phyloP scores from a whole-genome alignment of 2,113 vertebrate genomes.

The Epinephelus cyanopodus region DNA sequence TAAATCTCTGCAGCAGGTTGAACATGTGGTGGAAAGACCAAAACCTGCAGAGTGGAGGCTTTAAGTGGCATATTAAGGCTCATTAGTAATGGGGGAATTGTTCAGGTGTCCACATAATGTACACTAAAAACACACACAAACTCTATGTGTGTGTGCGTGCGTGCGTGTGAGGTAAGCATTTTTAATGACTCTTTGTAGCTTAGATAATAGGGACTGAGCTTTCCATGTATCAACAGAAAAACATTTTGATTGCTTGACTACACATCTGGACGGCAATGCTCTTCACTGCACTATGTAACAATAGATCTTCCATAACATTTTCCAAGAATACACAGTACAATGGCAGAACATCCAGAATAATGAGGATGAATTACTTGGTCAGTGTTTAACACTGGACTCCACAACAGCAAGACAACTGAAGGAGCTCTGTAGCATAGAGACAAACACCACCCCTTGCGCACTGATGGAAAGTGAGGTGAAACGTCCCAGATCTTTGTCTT shows the following conservation, averaged over 20 bases:
- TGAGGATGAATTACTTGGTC: background rate
- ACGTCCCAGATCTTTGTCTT: conserved; percentile 25
- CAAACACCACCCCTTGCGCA: background rate
- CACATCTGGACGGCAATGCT: conserved; percentile 18
- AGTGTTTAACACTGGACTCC: background rate
- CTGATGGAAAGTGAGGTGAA: conserved; percentile 21
- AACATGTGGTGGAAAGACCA: background rate
- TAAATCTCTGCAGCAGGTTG: background rate
- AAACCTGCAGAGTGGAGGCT: background rate
- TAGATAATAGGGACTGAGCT: background rate
- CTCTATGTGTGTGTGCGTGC: background rate
- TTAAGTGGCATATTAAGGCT: background rate
- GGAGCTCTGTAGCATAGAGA: conserved; percentile 1
- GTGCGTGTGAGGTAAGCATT: background rate
- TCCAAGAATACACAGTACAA: conserved; percentile 14
- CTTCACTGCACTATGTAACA: conserved; percentile 9
- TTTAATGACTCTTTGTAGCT: background rate
- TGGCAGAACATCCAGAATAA: background rate
- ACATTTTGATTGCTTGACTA: background rate
- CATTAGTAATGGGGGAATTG: background rate
- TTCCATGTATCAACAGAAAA: background rate
- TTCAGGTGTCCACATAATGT: background rate
- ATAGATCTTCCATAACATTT: conserved; percentile 11
- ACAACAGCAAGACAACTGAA: background rate
- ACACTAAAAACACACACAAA: background rate